Percentiles rank a stretch among this genome's conserved stretches.
phyloP scores from a whole-genome alignment of 1,140 invertebrate genomes.

The Neodiprion lecontei region DNA sequence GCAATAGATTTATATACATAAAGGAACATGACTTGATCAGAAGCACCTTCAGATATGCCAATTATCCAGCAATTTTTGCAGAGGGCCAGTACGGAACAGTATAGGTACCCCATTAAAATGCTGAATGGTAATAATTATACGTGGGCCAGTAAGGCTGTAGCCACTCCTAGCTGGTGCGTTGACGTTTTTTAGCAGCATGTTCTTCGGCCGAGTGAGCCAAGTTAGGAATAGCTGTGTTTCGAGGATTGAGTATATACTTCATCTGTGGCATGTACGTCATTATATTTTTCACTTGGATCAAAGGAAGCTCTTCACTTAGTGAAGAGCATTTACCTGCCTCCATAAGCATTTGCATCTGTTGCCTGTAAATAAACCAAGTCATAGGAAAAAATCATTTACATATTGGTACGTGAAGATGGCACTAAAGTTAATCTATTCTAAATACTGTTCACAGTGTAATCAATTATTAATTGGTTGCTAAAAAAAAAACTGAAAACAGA shows the following conservation, averaged over 20 bases:
- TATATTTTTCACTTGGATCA: conserved; percentile 82
- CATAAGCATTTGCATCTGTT: conserved; percentile 76
- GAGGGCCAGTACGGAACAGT: neutral
- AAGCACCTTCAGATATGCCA: no score
- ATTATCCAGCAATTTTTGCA: no score
- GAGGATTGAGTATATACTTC: conserved; percentile 76
- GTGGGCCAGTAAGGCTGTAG: conserved; percentile 64
- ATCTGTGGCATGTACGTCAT: conserved; percentile 87
- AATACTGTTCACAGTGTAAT: no score
- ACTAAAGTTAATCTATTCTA: conserved; percentile 10
- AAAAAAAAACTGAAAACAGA: neutral
- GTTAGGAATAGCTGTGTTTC: conserved; percentile 46
- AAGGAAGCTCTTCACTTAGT: conserved; percentile 67
- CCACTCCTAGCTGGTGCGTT: conserved; percentile 71
- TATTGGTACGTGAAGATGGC: neutral
- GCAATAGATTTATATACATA: no score
- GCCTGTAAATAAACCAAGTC: conserved; percentile 59
- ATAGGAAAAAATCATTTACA: conserved; percentile 13
- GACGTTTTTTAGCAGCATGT: conserved; percentile 64
- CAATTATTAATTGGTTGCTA: no score
- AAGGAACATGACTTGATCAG: no score
- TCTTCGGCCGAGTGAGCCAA: conserved; percentile 54
- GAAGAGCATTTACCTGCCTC: conserved; percentile 76
- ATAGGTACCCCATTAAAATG: conserved; percentile 43
- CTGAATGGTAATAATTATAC: conserved; percentile 61